These are phyloP conservation scores for Litoditis marina DNA, from an alignment of 2,888 invertebrate genomes.

Conservation along the genomic window DNA sequence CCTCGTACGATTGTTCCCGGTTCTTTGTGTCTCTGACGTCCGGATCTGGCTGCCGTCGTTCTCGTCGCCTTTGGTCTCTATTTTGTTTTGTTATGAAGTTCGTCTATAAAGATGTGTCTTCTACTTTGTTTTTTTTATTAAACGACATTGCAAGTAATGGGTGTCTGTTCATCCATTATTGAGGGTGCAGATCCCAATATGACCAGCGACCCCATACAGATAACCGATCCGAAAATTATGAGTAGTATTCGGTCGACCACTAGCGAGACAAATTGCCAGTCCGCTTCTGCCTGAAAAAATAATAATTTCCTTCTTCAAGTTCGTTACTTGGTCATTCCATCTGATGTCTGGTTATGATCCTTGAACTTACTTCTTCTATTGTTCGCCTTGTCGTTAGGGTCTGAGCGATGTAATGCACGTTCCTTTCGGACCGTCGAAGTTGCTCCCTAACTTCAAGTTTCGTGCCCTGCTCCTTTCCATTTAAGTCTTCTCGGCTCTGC, in stretches of 20 bases:
- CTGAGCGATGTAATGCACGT: slow-evolving; percentile 57
- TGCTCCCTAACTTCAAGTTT: slow-evolving; percentile 31
- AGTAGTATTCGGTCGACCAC: slow-evolving; percentile 56
- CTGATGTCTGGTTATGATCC: too few relatives aligned
- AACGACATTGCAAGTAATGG: background rate
- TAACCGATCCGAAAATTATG: slow-evolving; percentile 50
- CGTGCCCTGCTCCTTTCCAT: too few relatives aligned
- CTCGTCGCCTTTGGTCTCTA: too few relatives aligned
- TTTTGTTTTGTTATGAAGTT: slow-evolving; percentile 1
- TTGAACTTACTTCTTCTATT: slow-evolving; percentile 52
- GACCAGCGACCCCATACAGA: slow-evolving; percentile 30
- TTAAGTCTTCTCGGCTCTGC: slow-evolving; percentile 23
- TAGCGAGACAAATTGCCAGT: slow-evolving; percentile 58
- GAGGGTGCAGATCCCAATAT: slow-evolving; percentile 38
- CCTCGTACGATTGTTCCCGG: background rate
- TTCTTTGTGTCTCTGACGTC: too few relatives aligned
- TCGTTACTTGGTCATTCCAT: background rate
- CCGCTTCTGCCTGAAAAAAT: slow-evolving; percentile 48
- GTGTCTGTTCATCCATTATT: slow-evolving; percentile 30
- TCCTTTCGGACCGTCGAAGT: slow-evolving; percentile 45
- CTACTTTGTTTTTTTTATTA: background rate
- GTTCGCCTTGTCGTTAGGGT: slow-evolving; percentile 39
- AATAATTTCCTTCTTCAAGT: background rate
- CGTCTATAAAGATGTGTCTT: background rate
- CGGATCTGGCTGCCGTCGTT: too few relatives aligned